A percentile compares a stretch with the other conserved stretches of the same genome.
phyloP scores from a whole-genome alignment of 2,113 vertebrate species.

The Macquaria australasica region DNA sequence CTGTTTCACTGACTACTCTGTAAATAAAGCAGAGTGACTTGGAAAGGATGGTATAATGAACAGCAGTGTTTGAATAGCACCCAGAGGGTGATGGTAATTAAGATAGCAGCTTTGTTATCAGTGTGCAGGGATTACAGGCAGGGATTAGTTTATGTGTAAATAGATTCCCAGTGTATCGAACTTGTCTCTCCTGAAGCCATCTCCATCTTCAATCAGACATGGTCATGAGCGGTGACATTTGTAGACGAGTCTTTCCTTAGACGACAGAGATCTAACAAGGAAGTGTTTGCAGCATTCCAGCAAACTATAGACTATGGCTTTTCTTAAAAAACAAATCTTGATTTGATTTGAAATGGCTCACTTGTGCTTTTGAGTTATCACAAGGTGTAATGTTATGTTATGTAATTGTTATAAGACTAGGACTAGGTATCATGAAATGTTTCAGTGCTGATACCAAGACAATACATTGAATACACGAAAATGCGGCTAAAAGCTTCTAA shows the following conservation, averaged over 20 bases:
- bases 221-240: slow-evolving; percentile 29
- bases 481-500: no score
- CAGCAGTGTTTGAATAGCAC: slow-evolving; percentile 66
- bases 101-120: slow-evolving; percentile 65
- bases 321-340: background rate
- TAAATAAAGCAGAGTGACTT: slow-evolving; percentile 35
- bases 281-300: background rate
- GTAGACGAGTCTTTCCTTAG: background rate
- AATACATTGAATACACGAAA: no score
- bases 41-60: slow-evolving; percentile 47
- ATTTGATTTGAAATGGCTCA: background rate
- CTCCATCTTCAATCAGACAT: slow-evolving; percentile 41
- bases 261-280: background rate
- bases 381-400: background rate
- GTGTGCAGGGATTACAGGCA: slow-evolving; percentile 63
- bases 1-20: slow-evolving; percentile 42
- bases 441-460: no score
- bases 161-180: slow-evolving; percentile 49
- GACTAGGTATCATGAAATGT: no score
- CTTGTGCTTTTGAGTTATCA: background rate
- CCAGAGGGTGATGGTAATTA: slow-evolving; percentile 77
- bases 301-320: background rate
- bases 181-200: slow-evolving; percentile 34
- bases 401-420: background rate
- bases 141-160: slow-evolving; percentile 77